Evolutionary conservation across 1,140 invertebrate species (phyloP).

Genomic region (Telenomus remus): DNA sequence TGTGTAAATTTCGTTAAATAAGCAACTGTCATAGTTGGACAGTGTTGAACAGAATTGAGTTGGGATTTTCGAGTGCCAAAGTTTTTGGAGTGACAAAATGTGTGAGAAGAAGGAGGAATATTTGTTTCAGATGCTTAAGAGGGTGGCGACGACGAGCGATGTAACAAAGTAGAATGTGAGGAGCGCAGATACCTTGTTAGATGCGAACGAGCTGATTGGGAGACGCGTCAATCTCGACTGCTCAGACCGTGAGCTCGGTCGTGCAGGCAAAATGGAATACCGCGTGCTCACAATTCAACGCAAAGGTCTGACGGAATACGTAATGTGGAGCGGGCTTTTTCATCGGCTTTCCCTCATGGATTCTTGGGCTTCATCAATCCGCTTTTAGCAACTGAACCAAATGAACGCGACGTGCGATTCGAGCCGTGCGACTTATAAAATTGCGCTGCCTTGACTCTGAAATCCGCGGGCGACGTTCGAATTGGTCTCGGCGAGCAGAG

Average conservation of each 20-base stretch:
- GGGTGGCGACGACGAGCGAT: too few species aligned
- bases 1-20: too few species aligned
- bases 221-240: slow-evolving; percentile 14
- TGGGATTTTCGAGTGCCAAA: slow-evolving; percentile 27
- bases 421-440: not conserved
- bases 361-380: not conserved
- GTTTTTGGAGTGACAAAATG: too few species aligned
- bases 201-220: slow-evolving; percentile 19
- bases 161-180: slow-evolving; percentile 7
- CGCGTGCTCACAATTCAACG: slow-evolving; percentile 15
- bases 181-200: slow-evolving; percentile 5
- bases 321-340: slow-evolving; percentile 7
- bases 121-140: slow-evolving; percentile 39
- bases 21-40: too few species aligned
- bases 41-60: too few species aligned
- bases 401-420: slow-evolving; percentile 6
- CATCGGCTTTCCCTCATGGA: not conserved
- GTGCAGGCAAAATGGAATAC: slow-evolving; percentile 29
- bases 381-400: slow-evolving; percentile 11
- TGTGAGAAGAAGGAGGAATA: slow-evolving; percentile 4
- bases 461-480: slow-evolving; percentile 5
- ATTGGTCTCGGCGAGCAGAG: not conserved
- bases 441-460: not conserved
- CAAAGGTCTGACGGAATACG: slow-evolving; percentile 28
- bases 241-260: slow-evolving; percentile 14